Percentiles rank a stretch among this genome's conserved stretches.
Evolutionary conservation across 2,888 invertebrate genomes (phyloP).

Genomic region (Toxonevra muliebris): DNA sequence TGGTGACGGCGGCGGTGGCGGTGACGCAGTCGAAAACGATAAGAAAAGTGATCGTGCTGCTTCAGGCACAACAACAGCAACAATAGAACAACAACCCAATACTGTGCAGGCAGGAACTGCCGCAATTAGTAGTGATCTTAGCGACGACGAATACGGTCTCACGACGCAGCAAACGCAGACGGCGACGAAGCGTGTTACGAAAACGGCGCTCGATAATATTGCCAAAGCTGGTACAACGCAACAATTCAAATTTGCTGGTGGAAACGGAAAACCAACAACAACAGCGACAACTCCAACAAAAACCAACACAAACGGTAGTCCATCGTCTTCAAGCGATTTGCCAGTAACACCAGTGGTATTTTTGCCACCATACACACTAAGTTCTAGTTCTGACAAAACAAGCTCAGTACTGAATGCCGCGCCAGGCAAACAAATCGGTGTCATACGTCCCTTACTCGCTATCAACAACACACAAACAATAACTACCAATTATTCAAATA

Average conservation of each 20-base stretch:
- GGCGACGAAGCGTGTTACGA: conserved; percentile 65
- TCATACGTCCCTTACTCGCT: conserved; percentile 67
- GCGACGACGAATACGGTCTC: conserved; percentile 58
- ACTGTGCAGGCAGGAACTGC: conserved; percentile 45
- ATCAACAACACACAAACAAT: conserved; percentile 30
- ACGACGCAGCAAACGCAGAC: conserved; percentile 9
- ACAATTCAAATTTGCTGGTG: conserved; percentile 64
- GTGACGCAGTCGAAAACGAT: conserved; percentile 21
- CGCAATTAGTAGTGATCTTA: conserved; percentile 47
- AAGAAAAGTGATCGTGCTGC: conserved; percentile 31
- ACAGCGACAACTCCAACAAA: conserved; percentile 35
- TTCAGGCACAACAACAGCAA: conserved; percentile 39
- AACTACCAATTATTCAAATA: conserved; percentile 11
- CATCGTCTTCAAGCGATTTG: conserved; percentile 34
- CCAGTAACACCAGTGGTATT: conserved; percentile 29
- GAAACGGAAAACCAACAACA: conserved; percentile 46
- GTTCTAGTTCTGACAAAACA: conserved; percentile 45
- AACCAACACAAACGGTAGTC: background rate
- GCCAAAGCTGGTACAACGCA: conserved; percentile 74
- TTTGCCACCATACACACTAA: no score
- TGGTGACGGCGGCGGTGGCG: conserved; percentile 27
- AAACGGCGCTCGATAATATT: conserved; percentile 73
- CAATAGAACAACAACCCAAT: conserved; percentile 48
- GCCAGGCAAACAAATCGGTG: conserved; percentile 67
- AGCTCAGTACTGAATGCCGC: conserved; percentile 37